Base-by-base conservation (phyloP, 2,888 invertebrate species). In the Andrena flavipes region DNA sequence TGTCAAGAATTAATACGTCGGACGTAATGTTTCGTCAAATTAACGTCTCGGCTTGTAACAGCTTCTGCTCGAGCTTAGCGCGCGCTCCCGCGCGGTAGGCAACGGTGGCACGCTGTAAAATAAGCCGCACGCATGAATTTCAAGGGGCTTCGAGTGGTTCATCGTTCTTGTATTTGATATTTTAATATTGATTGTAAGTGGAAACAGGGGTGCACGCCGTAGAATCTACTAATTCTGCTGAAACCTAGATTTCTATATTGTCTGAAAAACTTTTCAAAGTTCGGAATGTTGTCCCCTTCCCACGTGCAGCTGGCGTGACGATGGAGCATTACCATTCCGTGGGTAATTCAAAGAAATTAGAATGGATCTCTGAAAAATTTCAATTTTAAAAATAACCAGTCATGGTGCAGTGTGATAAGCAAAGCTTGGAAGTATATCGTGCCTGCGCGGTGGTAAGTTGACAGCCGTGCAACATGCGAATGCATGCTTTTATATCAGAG, bases 21-120 rank as follows among this genome's bases (percentile, higher is more conserved):
- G 64, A 56, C 56, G 48, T 59, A 76, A 72, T 51, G 76, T 56
- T 64, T 76, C 76, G 33, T 59, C 73, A 56, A 72, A 72, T 72
- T 64, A 76, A 76, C 73, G 73, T 64, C 33, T 33, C 33, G 2
- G 23, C 10, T 6, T 16, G 30, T 10, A 56, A 54, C 10, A 23
- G 71, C 20, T 42, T 42, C 42, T 4, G 42, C 42, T 42, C 42
- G 16, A 42, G 42, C 42, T 16, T 42, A 42, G 42, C 16, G 16
- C 42, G 42, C 42, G 42, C 42, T 51, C 20, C 13, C 26, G 51
- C 54, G 30, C 29, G 42, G 10, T 2, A 48, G 35, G 63, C 56
- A 72, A 76, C 72, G 72, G 59, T 72, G 63, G 35, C 48, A n/a
- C 23, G 56, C 30, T 33, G 48, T 64, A 42, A 65, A 64, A 63